Evolutionary conservation across 1,140 invertebrate species (phyloP), one percentile per base, ranked within the genome.

Genomic region (Bradynema listronoti): DNA sequence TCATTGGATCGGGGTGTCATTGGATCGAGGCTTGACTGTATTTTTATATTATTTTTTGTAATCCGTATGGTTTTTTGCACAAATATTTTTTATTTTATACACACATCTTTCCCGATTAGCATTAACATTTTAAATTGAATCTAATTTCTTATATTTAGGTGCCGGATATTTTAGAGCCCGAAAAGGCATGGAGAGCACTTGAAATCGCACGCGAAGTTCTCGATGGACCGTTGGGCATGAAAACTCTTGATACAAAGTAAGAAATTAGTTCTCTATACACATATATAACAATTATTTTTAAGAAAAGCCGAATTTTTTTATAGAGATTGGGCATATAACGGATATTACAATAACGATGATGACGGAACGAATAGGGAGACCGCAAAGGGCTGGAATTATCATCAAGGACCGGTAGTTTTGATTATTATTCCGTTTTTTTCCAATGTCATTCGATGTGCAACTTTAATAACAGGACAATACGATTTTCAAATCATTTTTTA

Each of bases 351-450:
- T 79, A 97, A 97, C 79, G 84, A 85, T 0, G 87, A 96, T 80
- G 87, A 96, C 79, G 85, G 86, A 3, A 81, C 80, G 53, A 88
- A 96, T 80, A 82, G 84, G 9, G 88, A 86, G 69, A 81, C 88
- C 16, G 89, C 94, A 0, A 86, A 91, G 73, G 94, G 94, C 3
- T 95, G 88, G 81, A 98, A 97, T 81, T 99, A 99, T 82, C 94
- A 99, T 81, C 90, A 98, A 81, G 94, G 93, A 43, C 93, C 93
- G 1, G 88, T 89, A 82, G 14, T 19, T 45, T 56, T 34, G n/a
- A 2, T 1, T 56, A 22, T 19, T 29, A 33, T 16, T 16, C 2
- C 11, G 14, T 30, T 49, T 30, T 19, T 30, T 11, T 11, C n/a
- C 36, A 16, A 30, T 9, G 30, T 49, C 14, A 11, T 9, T 16